phyloP scores from a whole-genome alignment of 2,797 vertebrate genomes.

The Sciurus carolinensis region DNA sequence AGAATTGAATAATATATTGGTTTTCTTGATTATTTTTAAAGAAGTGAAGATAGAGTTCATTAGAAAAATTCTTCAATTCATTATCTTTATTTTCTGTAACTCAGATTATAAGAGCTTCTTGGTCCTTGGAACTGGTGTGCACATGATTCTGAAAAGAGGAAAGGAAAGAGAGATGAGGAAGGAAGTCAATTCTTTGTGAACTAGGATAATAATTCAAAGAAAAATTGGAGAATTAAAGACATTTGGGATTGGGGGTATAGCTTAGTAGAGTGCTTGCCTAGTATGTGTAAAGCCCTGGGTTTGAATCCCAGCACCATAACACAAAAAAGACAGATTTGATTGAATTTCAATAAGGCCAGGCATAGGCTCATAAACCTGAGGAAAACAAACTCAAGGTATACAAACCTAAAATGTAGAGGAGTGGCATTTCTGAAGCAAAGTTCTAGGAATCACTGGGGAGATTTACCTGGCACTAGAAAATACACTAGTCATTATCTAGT shows the following conservation, averaged over 20 bases:
- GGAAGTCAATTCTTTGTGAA: background rate
- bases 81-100: background rate
- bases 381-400: background rate
- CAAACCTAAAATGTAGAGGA: background rate
- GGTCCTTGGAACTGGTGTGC: background rate
- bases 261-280: background rate
- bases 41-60: background rate
- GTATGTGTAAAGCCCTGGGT: background rate
- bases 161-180: background rate
- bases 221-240: background rate
- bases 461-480: background rate
- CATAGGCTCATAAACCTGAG: background rate
- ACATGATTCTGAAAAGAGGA: background rate
- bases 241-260: background rate
- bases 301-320: background rate
- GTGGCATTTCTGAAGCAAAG: background rate
- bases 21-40: slow-evolving; percentile 23
- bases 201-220: background rate
- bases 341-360: background rate
- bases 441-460: background rate
- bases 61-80: background rate
- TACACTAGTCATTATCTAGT: background rate
- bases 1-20: background rate
- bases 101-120: background rate
- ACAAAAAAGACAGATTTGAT: background rate